phyloP scores from a whole-genome alignment of 2,888 invertebrate genomes.

The Drosophila aldrichi region DNA sequence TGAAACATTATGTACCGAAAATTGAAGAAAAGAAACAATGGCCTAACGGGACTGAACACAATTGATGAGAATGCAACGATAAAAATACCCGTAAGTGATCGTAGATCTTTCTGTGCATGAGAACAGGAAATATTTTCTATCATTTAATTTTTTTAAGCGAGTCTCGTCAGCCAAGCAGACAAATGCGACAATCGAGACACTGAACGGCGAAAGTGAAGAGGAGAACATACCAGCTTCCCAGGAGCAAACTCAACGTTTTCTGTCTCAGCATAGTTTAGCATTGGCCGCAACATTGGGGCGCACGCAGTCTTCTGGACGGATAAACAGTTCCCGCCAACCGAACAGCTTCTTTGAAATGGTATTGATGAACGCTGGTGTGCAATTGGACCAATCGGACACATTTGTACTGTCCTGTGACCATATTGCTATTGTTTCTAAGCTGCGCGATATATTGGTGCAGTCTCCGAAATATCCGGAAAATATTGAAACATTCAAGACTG shows the following conservation, averaged over 20 bases:
- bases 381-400: conserved; percentile 79
- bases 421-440: conserved; percentile 86
- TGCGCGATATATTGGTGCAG: conserved; percentile 85
- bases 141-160: conserved; percentile 35
- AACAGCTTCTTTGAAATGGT: conserved; percentile 84
- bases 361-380: conserved; percentile 81
- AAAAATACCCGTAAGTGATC: conserved; percentile 74
- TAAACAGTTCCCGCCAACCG: conserved; percentile 74
- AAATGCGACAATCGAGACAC: conserved; percentile 33
- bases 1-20: conserved; percentile 50
- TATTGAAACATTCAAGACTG: conserved; percentile 86
- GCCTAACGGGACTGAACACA: conserved; percentile 61
- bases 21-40: conserved; percentile 50
- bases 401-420: conserved; percentile 85
- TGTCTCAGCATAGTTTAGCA: conserved; percentile 83
- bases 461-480: conserved; percentile 87
- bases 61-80: conserved; percentile 82
- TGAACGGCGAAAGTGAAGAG: conserved; percentile 80
- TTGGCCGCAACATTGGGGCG: conserved; percentile 76
- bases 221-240: conserved; percentile 84
- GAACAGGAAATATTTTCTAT: not conserved
- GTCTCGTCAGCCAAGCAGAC: conserved; percentile 19
- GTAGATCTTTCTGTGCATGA: not conserved
- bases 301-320: conserved; percentile 73
- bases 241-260: conserved; percentile 84